Percentiles rank a stretch among this genome's conserved stretches.
Evolutionary conservation across 2,113 vertebrate species (phyloP).

Genomic region (Tinamus guttatus): DNA sequence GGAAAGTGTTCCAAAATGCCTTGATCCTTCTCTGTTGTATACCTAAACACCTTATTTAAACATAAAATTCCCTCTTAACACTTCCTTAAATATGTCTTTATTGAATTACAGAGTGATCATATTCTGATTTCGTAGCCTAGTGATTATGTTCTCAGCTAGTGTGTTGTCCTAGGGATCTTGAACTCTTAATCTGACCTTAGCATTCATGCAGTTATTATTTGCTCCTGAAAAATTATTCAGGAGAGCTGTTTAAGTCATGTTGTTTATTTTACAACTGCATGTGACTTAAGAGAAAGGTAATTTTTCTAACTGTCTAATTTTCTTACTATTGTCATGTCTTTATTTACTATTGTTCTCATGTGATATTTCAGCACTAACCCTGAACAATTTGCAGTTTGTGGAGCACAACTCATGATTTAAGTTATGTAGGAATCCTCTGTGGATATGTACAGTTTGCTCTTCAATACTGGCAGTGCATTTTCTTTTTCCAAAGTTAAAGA

Average conservation of each 20-base stretch:
- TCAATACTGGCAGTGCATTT: not conserved
- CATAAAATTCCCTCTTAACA: not conserved
- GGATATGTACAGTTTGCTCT: constrained; percentile 36
- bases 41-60: not conserved
- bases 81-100: not conserved
- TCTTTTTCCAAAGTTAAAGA: constrained; percentile 32
- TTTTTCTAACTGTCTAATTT: not conserved
- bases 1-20: not conserved
- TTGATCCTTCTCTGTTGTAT: not conserved
- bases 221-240: not conserved
- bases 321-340: not conserved
- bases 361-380: not conserved
- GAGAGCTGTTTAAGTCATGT: not conserved
- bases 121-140: not conserved
- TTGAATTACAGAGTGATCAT: not conserved
- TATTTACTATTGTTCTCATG: not conserved
- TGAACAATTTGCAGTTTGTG: constrained; percentile 26
- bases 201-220: not conserved
- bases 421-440: not conserved
- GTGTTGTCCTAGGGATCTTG: not conserved
- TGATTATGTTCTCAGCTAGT: not conserved
- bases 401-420: constrained; percentile 33
- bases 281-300: not conserved
- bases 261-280: not conserved
- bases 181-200: not conserved